These are phyloP conservation scores for Acomys russatus DNA, from an alignment of 2,797 vertebrate species.

Conservation along the genomic window DNA sequence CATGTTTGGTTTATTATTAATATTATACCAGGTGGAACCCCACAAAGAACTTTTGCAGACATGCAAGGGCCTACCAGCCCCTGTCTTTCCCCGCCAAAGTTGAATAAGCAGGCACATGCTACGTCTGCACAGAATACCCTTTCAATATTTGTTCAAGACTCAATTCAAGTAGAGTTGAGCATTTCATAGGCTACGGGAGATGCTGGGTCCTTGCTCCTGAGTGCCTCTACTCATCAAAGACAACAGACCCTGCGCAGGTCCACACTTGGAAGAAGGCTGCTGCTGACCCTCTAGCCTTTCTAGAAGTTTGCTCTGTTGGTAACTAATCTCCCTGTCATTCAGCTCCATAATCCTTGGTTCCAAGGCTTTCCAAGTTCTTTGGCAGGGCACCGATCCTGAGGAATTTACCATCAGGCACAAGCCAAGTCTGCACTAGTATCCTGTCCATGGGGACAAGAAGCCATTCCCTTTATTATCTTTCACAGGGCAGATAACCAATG, in stretches of 20 bases:
- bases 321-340: conserved; percentile 5
- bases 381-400: conserved; percentile 35
- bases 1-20: not conserved
- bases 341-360: not conserved
- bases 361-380: conserved; percentile 34
- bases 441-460: not conserved
- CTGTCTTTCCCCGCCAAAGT: not conserved
- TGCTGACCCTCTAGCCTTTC: not conserved
- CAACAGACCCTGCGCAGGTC: not conserved
- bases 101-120: not conserved
- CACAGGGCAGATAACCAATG: conserved; percentile 22
- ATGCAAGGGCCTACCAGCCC: not conserved
- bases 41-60: not conserved
- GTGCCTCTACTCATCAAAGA: not conserved
- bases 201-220: not conserved
- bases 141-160: not conserved
- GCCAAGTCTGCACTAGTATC: conserved; percentile 2
- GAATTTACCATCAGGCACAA: conserved; percentile 36
- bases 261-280: conserved; percentile 14
- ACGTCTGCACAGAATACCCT: not conserved
- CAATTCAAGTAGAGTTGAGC: not conserved
- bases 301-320: not conserved
- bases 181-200: not conserved
- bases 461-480: conserved; percentile 7
- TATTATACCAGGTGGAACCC: not conserved